A percentile compares a stretch with the other conserved stretches of the same genome.
Evolutionary conservation across 2,797 vertebrate genomes (phyloP).

Genomic region (Tangara arthus): DNA sequence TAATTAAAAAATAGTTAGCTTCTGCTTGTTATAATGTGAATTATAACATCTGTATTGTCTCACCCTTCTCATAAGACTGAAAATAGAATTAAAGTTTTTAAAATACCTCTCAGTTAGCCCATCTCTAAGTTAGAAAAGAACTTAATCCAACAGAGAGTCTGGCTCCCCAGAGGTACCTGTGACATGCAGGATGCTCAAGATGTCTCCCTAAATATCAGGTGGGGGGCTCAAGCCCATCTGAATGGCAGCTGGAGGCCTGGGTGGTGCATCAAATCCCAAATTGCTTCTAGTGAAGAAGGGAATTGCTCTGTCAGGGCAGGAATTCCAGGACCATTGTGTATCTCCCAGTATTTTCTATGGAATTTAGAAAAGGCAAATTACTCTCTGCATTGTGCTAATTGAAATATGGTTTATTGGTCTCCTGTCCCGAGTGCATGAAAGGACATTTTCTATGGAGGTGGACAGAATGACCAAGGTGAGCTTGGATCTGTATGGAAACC

Average conservation of each 20-base stretch:
- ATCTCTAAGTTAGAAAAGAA: not conserved
- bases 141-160: not conserved
- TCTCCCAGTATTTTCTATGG: not conserved
- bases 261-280: not conserved
- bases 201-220: accelerated
- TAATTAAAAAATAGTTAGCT: not conserved
- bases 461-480: not conserved
- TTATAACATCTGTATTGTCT: not conserved
- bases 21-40: accelerated
- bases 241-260: not conserved
- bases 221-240: not conserved
- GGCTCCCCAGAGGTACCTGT: not conserved
- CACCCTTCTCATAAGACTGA: not conserved
- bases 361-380: not conserved
- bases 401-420: not conserved
- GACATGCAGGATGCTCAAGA: not conserved
- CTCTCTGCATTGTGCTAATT: not conserved
- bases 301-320: not conserved
- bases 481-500: not conserved
- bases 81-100: not conserved
- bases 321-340: accelerated
- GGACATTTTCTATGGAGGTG: not conserved
- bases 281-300: not conserved
- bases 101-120: not conserved
- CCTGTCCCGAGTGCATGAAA: not conserved